Evolutionary conservation across 64 coral and sea anemone genomes (phyloP).

Genomic region (Porites australiensis): DNA sequence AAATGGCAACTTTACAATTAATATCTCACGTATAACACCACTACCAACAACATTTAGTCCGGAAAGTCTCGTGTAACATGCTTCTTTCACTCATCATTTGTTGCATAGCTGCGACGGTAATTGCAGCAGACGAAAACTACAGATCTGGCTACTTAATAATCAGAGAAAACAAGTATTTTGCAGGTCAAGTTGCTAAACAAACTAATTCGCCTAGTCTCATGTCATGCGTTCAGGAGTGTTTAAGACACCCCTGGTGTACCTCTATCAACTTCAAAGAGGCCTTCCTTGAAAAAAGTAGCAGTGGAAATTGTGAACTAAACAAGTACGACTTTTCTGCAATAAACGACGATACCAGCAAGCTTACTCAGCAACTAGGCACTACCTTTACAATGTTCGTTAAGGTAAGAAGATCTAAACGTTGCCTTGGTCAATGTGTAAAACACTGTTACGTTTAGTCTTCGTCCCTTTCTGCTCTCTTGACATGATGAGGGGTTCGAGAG

Average conservation of each 20-base stretch:
- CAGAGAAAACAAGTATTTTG: neutral
- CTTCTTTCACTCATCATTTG: too few species aligned
- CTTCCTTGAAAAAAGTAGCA: neutral
- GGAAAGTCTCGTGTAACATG: too few species aligned
- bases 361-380: neutral
- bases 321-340: neutral
- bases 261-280: neutral
- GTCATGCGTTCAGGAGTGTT: neutral
- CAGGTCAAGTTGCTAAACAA: neutral
- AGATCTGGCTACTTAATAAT: neutral
- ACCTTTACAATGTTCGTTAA: neutral
- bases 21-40: too few species aligned
- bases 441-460: too few species aligned
- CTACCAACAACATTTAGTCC: too few species aligned
- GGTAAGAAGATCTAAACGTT: neutral
- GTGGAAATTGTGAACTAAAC: neutral
- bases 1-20: too few species aligned
- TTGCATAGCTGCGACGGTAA: too few species aligned
- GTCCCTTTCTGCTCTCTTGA: too few species aligned
- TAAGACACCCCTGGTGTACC: neutral
- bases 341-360: neutral
- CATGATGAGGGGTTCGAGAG: too few species aligned
- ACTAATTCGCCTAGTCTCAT: neutral
- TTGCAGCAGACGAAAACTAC: too few species aligned
- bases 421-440: too few species aligned